Evolutionary conservation across 37 sponge, comb jelly and placozoan species (phyloP).

Genomic region (Aplysina aerophoba): DNA sequence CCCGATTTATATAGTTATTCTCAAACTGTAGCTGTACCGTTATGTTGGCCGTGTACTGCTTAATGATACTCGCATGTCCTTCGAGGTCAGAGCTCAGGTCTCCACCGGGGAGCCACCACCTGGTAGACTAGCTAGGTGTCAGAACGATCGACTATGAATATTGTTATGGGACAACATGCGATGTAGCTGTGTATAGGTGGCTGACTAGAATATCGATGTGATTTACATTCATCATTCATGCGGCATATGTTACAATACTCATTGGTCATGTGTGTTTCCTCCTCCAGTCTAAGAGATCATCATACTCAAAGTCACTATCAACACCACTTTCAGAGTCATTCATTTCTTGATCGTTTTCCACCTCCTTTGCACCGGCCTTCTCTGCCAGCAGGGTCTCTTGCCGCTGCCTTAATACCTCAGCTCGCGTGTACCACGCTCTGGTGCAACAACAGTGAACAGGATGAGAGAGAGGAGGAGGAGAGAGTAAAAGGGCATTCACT

Average conservation of each 20-base stretch:
- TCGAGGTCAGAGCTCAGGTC: too few species aligned
- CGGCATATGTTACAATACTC: background rate
- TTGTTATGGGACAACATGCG: too few species aligned
- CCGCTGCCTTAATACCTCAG: constrained; percentile 59
- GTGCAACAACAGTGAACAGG: background rate
- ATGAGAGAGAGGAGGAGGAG: background rate
- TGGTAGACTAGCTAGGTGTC: too few species aligned
- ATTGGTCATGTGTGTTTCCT: constrained; percentile 4
- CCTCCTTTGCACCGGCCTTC: background rate
- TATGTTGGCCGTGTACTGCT: too few species aligned
- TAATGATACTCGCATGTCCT: too few species aligned
- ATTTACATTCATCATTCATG: too few species aligned
- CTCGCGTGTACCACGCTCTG: constrained; percentile 62
- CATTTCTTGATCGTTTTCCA: constrained; percentile 20
- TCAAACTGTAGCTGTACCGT: too few species aligned
- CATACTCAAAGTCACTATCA: constrained; percentile 55
- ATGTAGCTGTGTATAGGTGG: too few species aligned
- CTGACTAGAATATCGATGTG: too few species aligned
- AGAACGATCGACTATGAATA: too few species aligned
- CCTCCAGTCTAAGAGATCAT: constrained; percentile 74
- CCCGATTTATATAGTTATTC: too few species aligned
- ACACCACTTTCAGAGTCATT: constrained; percentile 13
- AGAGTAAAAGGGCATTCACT: background rate
- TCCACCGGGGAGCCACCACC: too few species aligned
- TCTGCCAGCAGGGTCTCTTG: constrained; percentile 50